Percentiles rank a stretch among this genome's conserved stretches.
Evolutionary conservation across 2,797 vertebrate genomes (phyloP).

Genomic region (Leuciscus waleckii): DNA sequence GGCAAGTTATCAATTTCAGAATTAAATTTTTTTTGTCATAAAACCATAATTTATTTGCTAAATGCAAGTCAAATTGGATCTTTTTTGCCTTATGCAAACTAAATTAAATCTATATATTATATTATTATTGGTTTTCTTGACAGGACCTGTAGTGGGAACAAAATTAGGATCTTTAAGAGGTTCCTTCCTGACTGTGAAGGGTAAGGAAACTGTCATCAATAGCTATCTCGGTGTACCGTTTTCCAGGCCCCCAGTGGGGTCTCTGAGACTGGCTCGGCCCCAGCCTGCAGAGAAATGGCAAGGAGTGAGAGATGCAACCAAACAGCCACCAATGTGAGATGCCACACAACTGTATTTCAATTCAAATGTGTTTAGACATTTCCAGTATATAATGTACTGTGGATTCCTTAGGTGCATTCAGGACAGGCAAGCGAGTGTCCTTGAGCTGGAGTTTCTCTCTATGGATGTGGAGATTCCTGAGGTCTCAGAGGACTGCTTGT

Average conservation of each 20-base stretch:
- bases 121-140: not conserved
- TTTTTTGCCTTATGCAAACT: not conserved
- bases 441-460: slow-evolving; percentile 50
- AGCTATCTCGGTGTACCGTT: slow-evolving; percentile 86
- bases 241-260: slow-evolving; percentile 82
- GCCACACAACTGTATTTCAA: not conserved
- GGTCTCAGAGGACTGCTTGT: slow-evolving; percentile 54
- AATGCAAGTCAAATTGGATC: not conserved
- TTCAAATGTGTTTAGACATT: not conserved
- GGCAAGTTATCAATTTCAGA: slow-evolving; percentile 19
- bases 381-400: not conserved
- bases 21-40: not conserved
- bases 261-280: slow-evolving; percentile 80
- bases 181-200: slow-evolving; percentile 72
- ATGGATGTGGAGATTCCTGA: slow-evolving; percentile 62
- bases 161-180: slow-evolving; percentile 68
- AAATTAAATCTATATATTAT: not conserved
- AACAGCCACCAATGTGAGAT: slow-evolving; percentile 81
- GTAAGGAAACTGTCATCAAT: slow-evolving; percentile 71
- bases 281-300: slow-evolving; percentile 80
- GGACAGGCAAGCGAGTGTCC: slow-evolving; percentile 67
- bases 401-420: slow-evolving; percentile 72
- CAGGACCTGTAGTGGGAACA: slow-evolving; percentile 59
- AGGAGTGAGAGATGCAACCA: slow-evolving; percentile 77
- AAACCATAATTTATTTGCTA: not conserved